These are phyloP conservation scores for Physella acuta DNA, from an alignment of 1,140 invertebrate genomes.

Conservation along the genomic window DNA sequence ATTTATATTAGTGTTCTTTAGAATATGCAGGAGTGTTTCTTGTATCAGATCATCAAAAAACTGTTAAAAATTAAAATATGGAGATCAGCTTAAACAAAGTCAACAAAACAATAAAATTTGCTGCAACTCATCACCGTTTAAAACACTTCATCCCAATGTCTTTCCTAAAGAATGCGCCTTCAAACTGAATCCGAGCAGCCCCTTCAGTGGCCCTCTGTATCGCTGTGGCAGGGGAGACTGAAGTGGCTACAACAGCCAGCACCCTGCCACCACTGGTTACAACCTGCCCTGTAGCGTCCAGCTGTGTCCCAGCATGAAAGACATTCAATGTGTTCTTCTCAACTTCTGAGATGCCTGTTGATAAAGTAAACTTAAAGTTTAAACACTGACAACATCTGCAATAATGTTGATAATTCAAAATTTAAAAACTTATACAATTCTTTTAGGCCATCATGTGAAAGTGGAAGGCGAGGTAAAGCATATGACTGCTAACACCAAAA, in stretches of 20 bases:
- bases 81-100: too few relatives aligned
- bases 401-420: not conserved
- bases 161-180: conserved; percentile 79
- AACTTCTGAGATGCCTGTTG: conserved; percentile 63
- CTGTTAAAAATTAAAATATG: too few relatives aligned
- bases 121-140: conserved; percentile 46
- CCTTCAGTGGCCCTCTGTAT: conserved; percentile 64
- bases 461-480: too few relatives aligned
- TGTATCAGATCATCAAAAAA: too few relatives aligned
- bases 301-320: conserved; percentile 66
- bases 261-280: conserved; percentile 92
- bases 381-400: not conserved
- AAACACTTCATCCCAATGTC: conserved; percentile 90
- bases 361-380: not conserved
- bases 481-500: too few relatives aligned
- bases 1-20: too few relatives aligned
- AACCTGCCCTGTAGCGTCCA: conserved; percentile 58
- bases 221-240: conserved; percentile 70
- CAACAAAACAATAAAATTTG: too few relatives aligned
- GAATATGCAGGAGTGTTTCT: too few relatives aligned
- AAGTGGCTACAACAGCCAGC: conserved; percentile 76
- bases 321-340: conserved; percentile 45
- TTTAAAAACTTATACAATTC: not conserved
- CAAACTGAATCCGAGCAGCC: conserved; percentile 76
- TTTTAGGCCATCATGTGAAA: too few relatives aligned